Base-by-base conservation (phyloP, 2,888 invertebrate genomes). In the Himalopsyche tibetana region DNA sequence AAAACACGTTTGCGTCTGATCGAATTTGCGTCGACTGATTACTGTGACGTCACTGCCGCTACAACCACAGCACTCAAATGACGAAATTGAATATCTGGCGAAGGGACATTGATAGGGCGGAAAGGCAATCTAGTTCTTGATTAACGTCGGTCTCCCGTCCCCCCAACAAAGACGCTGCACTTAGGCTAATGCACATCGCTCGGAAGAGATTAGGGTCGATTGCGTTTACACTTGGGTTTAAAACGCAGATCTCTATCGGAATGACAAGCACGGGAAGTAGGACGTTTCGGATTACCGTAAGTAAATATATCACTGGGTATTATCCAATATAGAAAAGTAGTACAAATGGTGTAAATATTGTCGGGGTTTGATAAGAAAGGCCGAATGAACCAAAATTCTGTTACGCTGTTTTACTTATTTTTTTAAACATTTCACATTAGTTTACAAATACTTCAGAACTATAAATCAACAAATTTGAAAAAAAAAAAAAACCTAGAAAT, bases 41-140 rank as follows among this genome's bases (percentile, higher is more conserved):
- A 63, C 8, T 5, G 19, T 63, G 4, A 28, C 19, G 19, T 9
- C 63, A 28, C 11, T 56, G 56, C 17, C 11, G 56, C 3, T 19
- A 12, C 51, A 51, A 15, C 51, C 51, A 5, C 51, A 15, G 51
- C 51, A 51, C 51, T 51, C 15, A 15, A 51, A 5, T 63, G 63
- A 8, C 63, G 19, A 28, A 63, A 63, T 63, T 63, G 63, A 63
- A 63, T 63, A 63, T 63, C 63, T 63, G 63, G 63, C 63, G 63
- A 63, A 63, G 63, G 63, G 63, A 63, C n/a, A 56, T 56, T 56
- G 63, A 63, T 19, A 56, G 19, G 63, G 63, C 63, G 63, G 63
- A 63, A 63, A 28, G 63, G 63, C 63, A 63, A 63, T 63, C 63
- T 63, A 63, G 28, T 15, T 63, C 63, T 63, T 63, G 63, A 63